Percentiles rank a stretch among this genome's conserved stretches.
phyloP scores from a whole-genome alignment of 2,888 invertebrate species.

The Drosophila picticornis region DNA sequence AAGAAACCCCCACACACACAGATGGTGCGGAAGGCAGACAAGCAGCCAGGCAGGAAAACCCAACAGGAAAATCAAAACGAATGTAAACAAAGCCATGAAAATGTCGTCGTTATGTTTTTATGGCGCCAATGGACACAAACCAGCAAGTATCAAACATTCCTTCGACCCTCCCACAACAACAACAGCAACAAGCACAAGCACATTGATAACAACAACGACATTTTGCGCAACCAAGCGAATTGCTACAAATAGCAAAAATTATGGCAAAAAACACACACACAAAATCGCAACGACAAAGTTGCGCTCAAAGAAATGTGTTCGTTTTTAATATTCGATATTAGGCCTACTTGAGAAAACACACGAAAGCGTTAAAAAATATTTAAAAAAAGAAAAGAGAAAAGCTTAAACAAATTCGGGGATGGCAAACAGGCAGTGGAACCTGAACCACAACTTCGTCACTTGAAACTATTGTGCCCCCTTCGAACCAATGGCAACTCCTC shows the following conservation, averaged over 20 bases:
- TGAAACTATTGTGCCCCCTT: background rate
- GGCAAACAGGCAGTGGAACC: background rate
- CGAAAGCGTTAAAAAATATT: background rate
- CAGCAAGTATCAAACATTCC: constrained; percentile 32
- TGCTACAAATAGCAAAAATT: constrained; percentile 10
- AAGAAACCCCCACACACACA: constrained; percentile 10
- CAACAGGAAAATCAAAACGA: constrained; percentile 67
- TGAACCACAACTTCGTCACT: background rate
- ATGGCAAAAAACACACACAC: background rate
- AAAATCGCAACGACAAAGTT: background rate
- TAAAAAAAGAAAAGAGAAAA: too few species aligned
- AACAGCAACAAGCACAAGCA: too few species aligned
- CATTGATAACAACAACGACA: background rate
- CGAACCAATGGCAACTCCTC: too few species aligned
- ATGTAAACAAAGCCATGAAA: constrained; percentile 76
- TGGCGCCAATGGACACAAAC: constrained; percentile 59
- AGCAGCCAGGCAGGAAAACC: constrained; percentile 27
- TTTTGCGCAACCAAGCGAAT: constrained; percentile 21
- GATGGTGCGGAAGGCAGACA: background rate
- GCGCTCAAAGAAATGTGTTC: background rate
- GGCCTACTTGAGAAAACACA: background rate
- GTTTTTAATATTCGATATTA: background rate
- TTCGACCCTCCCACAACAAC: background rate
- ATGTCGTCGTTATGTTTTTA: constrained; percentile 72
- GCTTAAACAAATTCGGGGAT: background rate